A percentile compares a stretch with the other conserved stretches of the same genome.
Evolutionary conservation across 2,797 vertebrate species (phyloP).

Genomic region (Hemitrygon akajei): DNA sequence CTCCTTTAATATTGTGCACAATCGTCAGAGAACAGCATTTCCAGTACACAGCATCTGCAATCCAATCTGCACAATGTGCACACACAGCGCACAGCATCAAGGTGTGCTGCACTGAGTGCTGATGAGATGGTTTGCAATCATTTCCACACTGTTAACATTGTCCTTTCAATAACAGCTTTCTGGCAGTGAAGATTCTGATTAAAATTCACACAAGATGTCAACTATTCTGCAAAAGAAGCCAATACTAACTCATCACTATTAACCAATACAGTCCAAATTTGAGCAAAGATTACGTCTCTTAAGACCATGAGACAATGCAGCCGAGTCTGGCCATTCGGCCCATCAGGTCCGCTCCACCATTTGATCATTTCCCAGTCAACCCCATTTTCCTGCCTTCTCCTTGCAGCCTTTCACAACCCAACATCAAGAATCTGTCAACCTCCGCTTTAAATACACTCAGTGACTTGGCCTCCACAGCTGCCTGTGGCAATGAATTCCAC

Average conservation of each 20-base stretch:
- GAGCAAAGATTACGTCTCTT: neutral
- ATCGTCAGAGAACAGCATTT: neutral
- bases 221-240: neutral
- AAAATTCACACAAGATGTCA: slow-evolving; percentile 30
- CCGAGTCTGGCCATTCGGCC: too few relatives aligned
- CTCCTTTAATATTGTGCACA: neutral
- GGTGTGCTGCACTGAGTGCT: neutral
- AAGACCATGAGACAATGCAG: neutral
- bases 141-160: neutral
- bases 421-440: too few relatives aligned
- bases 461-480: too few relatives aligned
- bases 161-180: neutral
- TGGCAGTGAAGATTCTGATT: slow-evolving; percentile 16
- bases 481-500: too few relatives aligned
- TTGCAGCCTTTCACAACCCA: too few relatives aligned
- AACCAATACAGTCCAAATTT: neutral
- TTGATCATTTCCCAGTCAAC: too few relatives aligned
- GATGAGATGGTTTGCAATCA: neutral
- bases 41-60: slow-evolving; percentile 11
- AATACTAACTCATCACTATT: neutral
- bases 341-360: too few relatives aligned
- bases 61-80: neutral
- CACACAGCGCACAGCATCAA: neutral
- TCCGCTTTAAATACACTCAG: too few relatives aligned
- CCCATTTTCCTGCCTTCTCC: too few relatives aligned